Evolutionary conservation across 2,113 vertebrate genomes (phyloP).

Genomic region (Pachyramphus minor): DNA sequence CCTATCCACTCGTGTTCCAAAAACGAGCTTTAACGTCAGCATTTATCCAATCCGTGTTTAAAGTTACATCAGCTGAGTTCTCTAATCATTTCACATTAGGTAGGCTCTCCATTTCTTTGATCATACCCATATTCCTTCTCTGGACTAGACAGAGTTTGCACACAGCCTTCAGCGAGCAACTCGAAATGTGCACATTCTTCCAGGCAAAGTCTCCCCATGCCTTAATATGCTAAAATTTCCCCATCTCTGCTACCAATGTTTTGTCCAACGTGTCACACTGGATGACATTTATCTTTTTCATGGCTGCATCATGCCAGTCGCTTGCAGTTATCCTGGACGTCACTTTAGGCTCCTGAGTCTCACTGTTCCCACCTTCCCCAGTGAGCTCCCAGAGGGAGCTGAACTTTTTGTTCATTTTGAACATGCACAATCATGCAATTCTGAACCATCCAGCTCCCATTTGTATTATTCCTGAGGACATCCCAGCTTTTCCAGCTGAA

Average conservation of each 20-base stretch:
- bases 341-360: not conserved
- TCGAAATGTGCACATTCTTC: not conserved
- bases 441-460: not conserved
- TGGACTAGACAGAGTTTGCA: not conserved
- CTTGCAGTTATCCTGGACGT: not conserved
- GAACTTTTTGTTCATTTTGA: not conserved
- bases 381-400: not conserved
- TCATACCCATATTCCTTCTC: not conserved
- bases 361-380: not conserved
- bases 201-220: not conserved
- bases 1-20: slow-evolving; percentile 26
- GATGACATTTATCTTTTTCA: not conserved
- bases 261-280: not conserved
- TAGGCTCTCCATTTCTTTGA: slow-evolving; percentile 23
- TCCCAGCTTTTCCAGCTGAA: not conserved
- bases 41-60: not conserved
- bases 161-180: not conserved
- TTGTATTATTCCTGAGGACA: not conserved
- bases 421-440: not conserved
- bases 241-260: not conserved
- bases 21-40: not conserved
- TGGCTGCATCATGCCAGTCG: not conserved
- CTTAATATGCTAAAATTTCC: not conserved
- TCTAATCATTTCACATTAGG: slow-evolving; percentile 28
- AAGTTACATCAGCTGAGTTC: not conserved